A percentile compares a stretch with the other conserved stretches of the same genome.
Conservation (phyloP, 2,113 vertebrate genomes). For the Atlantisia rogersi region DNA sequence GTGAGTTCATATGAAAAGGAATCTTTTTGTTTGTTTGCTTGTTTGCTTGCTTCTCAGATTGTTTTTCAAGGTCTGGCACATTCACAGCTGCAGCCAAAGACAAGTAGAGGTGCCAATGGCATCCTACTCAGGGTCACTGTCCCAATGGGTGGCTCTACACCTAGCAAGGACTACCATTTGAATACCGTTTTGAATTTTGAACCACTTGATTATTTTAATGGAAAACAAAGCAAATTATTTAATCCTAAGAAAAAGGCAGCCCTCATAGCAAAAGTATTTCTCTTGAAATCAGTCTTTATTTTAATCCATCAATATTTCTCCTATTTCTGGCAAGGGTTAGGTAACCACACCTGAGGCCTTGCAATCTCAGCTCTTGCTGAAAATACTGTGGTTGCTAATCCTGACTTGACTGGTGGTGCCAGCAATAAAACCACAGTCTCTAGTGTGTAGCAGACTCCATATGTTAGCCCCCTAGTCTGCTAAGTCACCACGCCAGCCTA, state of each 20-base stretch:
- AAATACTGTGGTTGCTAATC: conserved; percentile 57
- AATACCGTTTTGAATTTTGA: background rate
- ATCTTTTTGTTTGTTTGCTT: conserved; percentile 58
- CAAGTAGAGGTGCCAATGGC: background rate
- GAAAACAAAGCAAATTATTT: conserved; percentile 28
- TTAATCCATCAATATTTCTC: background rate
- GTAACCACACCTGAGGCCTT: conserved; percentile 27
- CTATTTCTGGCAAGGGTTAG: background rate
- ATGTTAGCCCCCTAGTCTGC: conserved; percentile 77
- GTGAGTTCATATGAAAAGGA: conserved; percentile 60
- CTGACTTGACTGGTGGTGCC: conserved; percentile 56
- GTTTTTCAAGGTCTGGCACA: conserved; percentile 52
- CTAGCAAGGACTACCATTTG: background rate
- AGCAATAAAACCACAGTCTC: conserved; percentile 74
- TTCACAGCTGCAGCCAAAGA: background rate
- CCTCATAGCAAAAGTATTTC: background rate
- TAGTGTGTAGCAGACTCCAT: conserved; percentile 77
- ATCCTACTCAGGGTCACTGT: background rate
- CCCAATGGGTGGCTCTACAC: background rate
- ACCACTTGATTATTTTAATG: background rate
- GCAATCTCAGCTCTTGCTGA: background rate
- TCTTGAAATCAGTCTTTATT: background rate
- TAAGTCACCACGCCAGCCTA: conserved; percentile 77
- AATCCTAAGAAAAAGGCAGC: background rate
- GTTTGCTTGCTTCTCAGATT: conserved; percentile 45